A percentile compares a stretch with the other conserved stretches of the same genome.
phyloP scores from a whole-genome alignment of 2,888 invertebrate genomes.

The Phyllotreta cruciferae region DNA sequence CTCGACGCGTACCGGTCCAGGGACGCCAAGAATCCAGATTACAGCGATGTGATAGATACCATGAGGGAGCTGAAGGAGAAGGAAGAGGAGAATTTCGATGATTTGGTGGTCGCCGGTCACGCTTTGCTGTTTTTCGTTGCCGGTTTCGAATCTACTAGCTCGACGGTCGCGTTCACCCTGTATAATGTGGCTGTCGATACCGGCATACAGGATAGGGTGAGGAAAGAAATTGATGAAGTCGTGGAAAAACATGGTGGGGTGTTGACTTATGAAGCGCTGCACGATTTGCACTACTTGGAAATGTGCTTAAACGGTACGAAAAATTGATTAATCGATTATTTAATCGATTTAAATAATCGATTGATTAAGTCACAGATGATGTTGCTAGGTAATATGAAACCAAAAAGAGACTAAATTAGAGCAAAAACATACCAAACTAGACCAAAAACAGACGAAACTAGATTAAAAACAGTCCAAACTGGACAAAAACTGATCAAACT shows the following conservation, averaged over 20 bases:
- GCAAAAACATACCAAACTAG: no score
- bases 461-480: no score
- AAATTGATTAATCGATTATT: no score
- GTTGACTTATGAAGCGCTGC: conserved; percentile 61
- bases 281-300: conserved; percentile 57
- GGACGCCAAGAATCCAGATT: background rate
- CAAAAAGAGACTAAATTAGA: no score
- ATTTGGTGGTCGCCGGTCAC: conserved; percentile 16
- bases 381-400: no score
- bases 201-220: conserved; percentile 62
- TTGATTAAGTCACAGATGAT: no score
- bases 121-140: conserved; percentile 64
- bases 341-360: no score
- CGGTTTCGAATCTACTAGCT: conserved; percentile 68
- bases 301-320: conserved; percentile 26
- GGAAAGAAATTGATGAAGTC: conserved; percentile 61
- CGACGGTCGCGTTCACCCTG: conserved; percentile 65
- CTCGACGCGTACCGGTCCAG: background rate
- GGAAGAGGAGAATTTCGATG: background rate
- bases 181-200: conserved; percentile 64
- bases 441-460: no score
- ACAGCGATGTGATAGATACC: background rate
- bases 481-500: no score
- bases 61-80: background rate
- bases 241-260: conserved; percentile 58